phyloP scores from a whole-genome alignment of 2,113 vertebrate genomes.

The Marmota monax region DNA sequence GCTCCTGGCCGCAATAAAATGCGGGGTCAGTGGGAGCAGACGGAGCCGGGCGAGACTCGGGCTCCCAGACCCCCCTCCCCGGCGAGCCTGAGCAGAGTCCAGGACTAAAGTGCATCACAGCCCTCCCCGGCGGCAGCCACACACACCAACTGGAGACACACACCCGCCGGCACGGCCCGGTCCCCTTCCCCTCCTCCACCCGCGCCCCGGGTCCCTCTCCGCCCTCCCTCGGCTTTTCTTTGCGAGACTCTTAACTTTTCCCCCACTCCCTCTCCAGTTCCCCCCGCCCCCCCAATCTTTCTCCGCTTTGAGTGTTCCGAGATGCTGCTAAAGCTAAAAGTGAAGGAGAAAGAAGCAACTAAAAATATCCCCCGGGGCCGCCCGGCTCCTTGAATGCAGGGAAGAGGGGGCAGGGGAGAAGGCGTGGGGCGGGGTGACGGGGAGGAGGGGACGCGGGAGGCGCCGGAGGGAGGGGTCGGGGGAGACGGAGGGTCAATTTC shows the following conservation, averaged over 20 bases:
- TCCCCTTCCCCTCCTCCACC: conserved; percentile 77
- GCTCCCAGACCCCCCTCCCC: conserved; percentile 87
- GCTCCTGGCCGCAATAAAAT: conserved; percentile 94
- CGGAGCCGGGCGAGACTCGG: conserved; percentile 88
- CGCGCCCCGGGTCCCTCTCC: conserved; percentile 63
- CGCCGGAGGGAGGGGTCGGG: conserved; percentile 85
- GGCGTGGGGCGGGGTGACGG: conserved; percentile 80
- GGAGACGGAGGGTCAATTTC: conserved; percentile 84
- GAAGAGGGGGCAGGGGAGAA: conserved; percentile 85
- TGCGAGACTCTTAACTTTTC: conserved; percentile 91
- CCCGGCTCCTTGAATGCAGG: conserved; percentile 79
- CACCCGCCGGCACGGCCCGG: conserved; percentile 74
- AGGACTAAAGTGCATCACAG: conserved; percentile 89
- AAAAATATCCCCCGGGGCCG: conserved; percentile 87
- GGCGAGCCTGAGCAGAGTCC: conserved; percentile 84
- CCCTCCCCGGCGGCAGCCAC: conserved; percentile 82
- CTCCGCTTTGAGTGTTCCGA: conserved; percentile 75
- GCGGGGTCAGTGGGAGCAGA: conserved; percentile 95
- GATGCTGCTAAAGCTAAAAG: conserved; percentile 83
- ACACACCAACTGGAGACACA: conserved; percentile 65
- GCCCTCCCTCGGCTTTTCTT: conserved; percentile 81
- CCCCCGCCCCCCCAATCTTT: not conserved
- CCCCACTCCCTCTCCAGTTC: conserved; percentile 72
- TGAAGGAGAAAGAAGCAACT: conserved; percentile 83
- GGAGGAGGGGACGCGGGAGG: conserved; percentile 80